These are phyloP conservation scores for Ptiloglossa arizonensis DNA, from an alignment of 1,140 invertebrate genomes.

Conservation along the genomic window DNA sequence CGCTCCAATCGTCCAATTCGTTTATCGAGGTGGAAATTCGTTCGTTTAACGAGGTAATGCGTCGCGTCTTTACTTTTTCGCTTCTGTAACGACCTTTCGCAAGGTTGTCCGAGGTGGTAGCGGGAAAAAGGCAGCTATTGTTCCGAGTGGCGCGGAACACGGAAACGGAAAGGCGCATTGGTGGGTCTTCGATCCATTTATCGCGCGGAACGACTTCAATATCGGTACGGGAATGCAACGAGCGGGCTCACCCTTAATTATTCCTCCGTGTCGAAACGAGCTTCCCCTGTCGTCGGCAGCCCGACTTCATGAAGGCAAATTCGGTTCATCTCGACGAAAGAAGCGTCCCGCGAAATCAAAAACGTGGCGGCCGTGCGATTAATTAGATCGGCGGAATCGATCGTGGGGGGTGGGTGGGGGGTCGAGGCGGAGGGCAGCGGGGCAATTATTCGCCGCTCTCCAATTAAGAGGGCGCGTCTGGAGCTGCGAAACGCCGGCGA, in stretches of 20 bases:
- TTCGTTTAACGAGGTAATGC: too few species aligned
- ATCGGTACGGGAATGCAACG: neutral
- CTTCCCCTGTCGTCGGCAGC: neutral
- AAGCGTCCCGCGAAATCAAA: neutral
- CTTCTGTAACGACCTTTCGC: too few species aligned
- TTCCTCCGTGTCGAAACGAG: neutral
- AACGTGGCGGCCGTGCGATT: constrained; percentile 30
- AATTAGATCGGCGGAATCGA: constrained; percentile 46
- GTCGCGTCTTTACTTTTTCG: too few species aligned
- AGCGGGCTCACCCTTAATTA: constrained; percentile 21
- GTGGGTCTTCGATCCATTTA: constrained; percentile 13
- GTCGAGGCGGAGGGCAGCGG: neutral
- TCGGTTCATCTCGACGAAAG: neutral
- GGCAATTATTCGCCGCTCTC: constrained; percentile 44
- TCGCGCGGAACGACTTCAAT: neutral
- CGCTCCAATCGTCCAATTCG: too few species aligned
- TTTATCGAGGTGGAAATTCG: too few species aligned
- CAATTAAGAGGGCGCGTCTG: constrained; percentile 47
- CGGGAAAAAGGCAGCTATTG: neutral
- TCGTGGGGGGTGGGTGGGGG: neutral
- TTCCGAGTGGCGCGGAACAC: neutral
- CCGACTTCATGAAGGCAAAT: constrained; percentile 11
- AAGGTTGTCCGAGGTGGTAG: too few species aligned
- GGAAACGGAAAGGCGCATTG: neutral
- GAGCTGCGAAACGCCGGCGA: constrained; percentile 44